A percentile compares a stretch with the other conserved stretches of the same genome.
These are phyloP conservation scores for Trinectes maculatus DNA, from an alignment of 2,113 vertebrate genomes.

Conservation along the genomic window DNA sequence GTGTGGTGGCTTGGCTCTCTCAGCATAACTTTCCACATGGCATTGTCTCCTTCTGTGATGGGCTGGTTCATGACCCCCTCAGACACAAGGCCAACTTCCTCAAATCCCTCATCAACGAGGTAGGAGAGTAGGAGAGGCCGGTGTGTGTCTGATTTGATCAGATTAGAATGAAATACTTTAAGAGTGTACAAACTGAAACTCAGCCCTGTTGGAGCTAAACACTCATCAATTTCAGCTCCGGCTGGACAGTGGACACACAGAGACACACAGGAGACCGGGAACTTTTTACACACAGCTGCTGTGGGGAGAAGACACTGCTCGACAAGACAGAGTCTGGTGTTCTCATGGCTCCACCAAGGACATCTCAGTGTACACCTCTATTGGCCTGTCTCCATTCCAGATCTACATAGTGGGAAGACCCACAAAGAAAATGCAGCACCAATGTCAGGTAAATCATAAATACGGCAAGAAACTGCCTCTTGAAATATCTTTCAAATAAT, in stretches of 20 bases:
- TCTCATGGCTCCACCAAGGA: conserved; percentile 98
- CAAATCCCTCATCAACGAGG: conserved; percentile 89
- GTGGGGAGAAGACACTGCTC: no score
- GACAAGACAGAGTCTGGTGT: no score
- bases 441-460: conserved; percentile 89
- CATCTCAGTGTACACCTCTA: conserved; percentile 92
- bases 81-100: conserved; percentile 98
- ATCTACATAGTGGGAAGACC: conserved; percentile 97
- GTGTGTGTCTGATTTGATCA: neutral
- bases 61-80: conserved; percentile 95
- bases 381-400: conserved; percentile 91
- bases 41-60: conserved; percentile 96
- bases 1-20: conserved; percentile 97
- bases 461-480: neutral
- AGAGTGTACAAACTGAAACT: neutral
- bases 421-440: conserved; percentile 95
- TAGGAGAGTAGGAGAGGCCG: conserved; percentile 74
- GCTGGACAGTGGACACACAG: no score
- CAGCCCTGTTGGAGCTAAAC: no score
- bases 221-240: no score
- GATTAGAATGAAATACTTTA: neutral
- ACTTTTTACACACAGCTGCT: no score
- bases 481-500: neutral
- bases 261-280: no score
- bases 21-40: conserved; percentile 99